These are phyloP conservation scores for Archocentrus centrarchus DNA, from an alignment of 2,113 vertebrate genomes.

Conservation along the genomic window DNA sequence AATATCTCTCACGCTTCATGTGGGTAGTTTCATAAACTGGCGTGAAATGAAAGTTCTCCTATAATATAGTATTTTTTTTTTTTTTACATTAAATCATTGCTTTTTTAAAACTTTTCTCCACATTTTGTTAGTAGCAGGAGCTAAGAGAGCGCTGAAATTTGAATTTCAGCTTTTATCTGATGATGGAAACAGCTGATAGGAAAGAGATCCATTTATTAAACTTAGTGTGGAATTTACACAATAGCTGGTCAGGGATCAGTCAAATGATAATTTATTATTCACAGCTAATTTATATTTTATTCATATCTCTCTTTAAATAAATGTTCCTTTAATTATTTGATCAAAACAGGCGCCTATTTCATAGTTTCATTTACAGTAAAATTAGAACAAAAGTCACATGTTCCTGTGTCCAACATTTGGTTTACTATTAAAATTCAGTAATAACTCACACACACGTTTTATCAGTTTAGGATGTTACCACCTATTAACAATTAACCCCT, in stretches of 20 bases:
- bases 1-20: not conserved
- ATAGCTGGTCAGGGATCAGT: not conserved
- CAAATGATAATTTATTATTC: not conserved
- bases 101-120: not conserved
- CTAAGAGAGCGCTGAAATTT: not conserved
- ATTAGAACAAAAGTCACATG: not conserved
- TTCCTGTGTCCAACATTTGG: not conserved
- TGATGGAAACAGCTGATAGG: not conserved
- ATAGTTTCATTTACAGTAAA: not conserved
- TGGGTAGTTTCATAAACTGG: not conserved
- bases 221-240: not conserved
- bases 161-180: constrained; percentile 21
- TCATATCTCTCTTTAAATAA: not conserved
- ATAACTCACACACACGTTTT: not conserved
- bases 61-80: not conserved
- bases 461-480: not conserved
- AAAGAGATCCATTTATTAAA: not conserved
- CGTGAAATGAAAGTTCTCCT: not conserved
- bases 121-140: not conserved
- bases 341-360: not conserved
- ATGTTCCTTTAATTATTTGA: not conserved
- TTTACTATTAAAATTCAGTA: not conserved
- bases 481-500: not conserved
- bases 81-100: not conserved
- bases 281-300: not conserved